Evolutionary conservation across 1,140 invertebrate genomes (phyloP).

Genomic region (Drosophila leontia): DNA sequence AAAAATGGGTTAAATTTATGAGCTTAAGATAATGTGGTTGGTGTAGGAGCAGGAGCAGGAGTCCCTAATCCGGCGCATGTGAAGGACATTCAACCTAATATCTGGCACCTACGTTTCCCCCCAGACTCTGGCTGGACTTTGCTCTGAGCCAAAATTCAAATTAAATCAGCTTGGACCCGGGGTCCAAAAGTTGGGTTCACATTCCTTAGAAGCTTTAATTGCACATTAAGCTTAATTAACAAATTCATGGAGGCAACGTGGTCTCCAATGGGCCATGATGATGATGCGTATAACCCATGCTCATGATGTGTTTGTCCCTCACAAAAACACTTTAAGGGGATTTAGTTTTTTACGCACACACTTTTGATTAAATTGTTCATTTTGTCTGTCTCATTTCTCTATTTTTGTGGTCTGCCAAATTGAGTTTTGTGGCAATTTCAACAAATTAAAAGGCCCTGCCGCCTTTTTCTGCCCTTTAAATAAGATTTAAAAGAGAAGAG

Average conservation of each 20-base stretch:
- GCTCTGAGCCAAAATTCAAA: slow-evolving; percentile 56
- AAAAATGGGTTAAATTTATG: slow-evolving; percentile 76
- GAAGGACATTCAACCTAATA: slow-evolving; percentile 55
- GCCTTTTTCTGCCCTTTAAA: slow-evolving; percentile 48
- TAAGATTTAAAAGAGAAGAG: slow-evolving; percentile 22
- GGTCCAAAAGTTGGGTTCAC: slow-evolving; percentile 21
- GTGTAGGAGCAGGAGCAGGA: not conserved
- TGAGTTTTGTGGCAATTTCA: slow-evolving; percentile 66
- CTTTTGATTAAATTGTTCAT: slow-evolving; percentile 51
- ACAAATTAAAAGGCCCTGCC: slow-evolving; percentile 71
- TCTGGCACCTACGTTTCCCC: slow-evolving; percentile 29
- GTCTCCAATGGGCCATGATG: slow-evolving; percentile 30
- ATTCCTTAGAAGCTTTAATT: slow-evolving; percentile 69
- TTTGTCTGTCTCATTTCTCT: not conserved
- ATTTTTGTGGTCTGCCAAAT: slow-evolving; percentile 50
- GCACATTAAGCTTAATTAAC: slow-evolving; percentile 83
- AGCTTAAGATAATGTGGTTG: slow-evolving; percentile 66
- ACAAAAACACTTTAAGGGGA: slow-evolving; percentile 6
- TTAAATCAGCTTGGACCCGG: slow-evolving; percentile 63
- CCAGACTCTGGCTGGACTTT: not conserved
- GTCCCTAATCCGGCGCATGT: slow-evolving; percentile 35
- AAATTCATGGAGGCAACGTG: slow-evolving; percentile 71
- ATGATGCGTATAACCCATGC: slow-evolving; percentile 29
- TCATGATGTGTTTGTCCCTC: slow-evolving; percentile 40
- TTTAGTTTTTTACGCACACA: slow-evolving; percentile 46